Percentiles rank a stretch among this genome's conserved stretches.
These are phyloP conservation scores for Epizoanthus scotinus DNA, from an alignment of 92 coral and sea anemone species.

Conservation along the genomic window DNA sequence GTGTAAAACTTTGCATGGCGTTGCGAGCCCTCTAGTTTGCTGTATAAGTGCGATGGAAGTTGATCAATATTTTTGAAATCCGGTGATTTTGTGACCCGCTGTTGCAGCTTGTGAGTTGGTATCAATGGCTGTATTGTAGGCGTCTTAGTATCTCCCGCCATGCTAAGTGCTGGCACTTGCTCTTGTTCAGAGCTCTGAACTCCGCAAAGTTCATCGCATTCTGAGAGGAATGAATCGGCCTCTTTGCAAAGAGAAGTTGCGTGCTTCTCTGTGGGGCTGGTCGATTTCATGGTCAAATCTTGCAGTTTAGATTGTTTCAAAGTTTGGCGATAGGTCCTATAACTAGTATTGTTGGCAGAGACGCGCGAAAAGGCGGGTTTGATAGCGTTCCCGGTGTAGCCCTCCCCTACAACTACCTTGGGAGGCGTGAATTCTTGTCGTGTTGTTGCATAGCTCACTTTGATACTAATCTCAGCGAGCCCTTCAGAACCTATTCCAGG, in stretches of 20 bases:
- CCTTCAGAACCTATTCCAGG: not conserved
- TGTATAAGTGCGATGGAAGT: not conserved
- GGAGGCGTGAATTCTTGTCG: slow-evolving; percentile 51
- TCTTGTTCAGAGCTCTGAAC: slow-evolving; percentile 1
- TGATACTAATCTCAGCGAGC: slow-evolving; percentile 4
- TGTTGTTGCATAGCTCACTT: slow-evolving; percentile 31
- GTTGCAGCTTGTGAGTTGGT: slow-evolving; percentile 1
- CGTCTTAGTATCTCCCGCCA: not conserved
- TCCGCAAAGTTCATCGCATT: slow-evolving; percentile 21
- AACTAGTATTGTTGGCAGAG: slow-evolving; percentile 12
- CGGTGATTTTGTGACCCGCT: not conserved
- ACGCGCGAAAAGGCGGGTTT: slow-evolving; percentile 37
- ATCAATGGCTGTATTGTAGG: not conserved
- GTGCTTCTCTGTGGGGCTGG: slow-evolving; percentile 49
- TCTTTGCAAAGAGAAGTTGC: slow-evolving; percentile 57
- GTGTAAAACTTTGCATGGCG: slow-evolving; percentile 18
- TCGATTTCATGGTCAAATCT: slow-evolving; percentile 34
- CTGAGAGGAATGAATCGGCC: slow-evolving; percentile 52
- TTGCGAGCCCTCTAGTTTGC: slow-evolving; percentile 6
- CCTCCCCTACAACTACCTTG: slow-evolving; percentile 58
- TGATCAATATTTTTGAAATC: not conserved
- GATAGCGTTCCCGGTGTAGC: slow-evolving; percentile 43
- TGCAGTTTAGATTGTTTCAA: slow-evolving; percentile 45
- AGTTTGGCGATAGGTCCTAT: slow-evolving; percentile 29
- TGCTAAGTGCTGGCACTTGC: not conserved